Evolutionary conservation across 2,888 invertebrate genomes (phyloP).

Genomic region (Lithosia quadra): DNA sequence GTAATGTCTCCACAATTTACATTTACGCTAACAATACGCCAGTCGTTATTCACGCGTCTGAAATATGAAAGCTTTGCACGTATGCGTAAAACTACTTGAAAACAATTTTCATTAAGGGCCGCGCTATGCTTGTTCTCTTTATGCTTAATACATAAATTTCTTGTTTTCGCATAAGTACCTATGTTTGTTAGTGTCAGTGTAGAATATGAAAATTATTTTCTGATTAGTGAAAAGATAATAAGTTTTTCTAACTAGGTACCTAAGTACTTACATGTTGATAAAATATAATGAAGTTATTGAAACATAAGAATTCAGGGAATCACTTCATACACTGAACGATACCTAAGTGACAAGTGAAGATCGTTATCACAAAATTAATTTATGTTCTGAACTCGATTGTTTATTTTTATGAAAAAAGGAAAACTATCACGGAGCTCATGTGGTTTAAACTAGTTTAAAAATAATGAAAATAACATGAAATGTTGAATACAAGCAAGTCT

Average conservation of each 20-base stretch:
- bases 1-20: conserved; percentile 61
- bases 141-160: background rate
- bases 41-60: conserved; percentile 44
- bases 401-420: background rate
- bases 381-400: background rate
- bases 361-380: background rate
- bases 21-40: conserved; percentile 58
- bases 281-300: too few species aligned
- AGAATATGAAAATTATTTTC: too few species aligned
- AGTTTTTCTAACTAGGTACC: too few species aligned
- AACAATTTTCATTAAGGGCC: conserved; percentile 43
- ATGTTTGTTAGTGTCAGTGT: background rate
- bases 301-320: too few species aligned
- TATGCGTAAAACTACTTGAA: conserved; percentile 35
- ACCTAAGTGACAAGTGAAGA: background rate
- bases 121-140: conserved; percentile 26
- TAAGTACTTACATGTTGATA: too few species aligned
- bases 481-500: too few species aligned
- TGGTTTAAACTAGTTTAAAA: background rate
- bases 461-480: too few species aligned
- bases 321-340: too few species aligned
- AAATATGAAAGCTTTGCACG: conserved; percentile 47
- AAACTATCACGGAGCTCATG: too few species aligned
- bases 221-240: too few species aligned
- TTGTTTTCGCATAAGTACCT: background rate